Evolutionary conservation across 2,797 vertebrate species (phyloP).

Genomic region (Varecia variegata): DNA sequence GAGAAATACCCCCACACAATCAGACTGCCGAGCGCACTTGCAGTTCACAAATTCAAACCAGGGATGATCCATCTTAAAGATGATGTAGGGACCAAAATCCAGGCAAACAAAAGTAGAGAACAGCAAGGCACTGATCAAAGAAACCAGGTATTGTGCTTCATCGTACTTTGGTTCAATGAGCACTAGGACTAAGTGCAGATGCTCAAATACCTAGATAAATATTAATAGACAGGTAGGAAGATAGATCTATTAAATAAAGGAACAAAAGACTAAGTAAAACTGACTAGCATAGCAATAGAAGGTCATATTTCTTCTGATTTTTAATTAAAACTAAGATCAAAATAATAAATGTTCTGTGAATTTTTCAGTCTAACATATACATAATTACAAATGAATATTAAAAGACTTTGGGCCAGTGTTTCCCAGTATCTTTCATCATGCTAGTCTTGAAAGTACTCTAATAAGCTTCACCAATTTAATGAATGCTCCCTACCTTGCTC

Average conservation of each 20-base stretch:
- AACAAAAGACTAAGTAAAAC: neutral
- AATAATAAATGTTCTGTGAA: neutral
- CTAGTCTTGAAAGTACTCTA: constrained; percentile 52
- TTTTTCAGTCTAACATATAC: neutral
- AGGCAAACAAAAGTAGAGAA: neutral
- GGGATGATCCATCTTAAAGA: neutral
- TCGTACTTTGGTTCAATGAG: neutral
- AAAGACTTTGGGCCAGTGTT: constrained; percentile 33
- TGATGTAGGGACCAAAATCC: neutral
- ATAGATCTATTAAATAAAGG: neutral
- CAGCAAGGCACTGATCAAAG: neutral
- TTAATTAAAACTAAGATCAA: constrained; percentile 44
- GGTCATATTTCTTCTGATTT: neutral
- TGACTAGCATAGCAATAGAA: neutral
- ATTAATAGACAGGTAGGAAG: neutral
- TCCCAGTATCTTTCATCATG: constrained; percentile 35
- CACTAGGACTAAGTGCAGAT: neutral
- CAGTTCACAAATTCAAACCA: neutral
- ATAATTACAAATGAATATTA: constrained; percentile 42
- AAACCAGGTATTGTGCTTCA: neutral
- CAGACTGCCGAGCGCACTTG: neutral
- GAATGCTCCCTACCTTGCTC: constrained; percentile 44
- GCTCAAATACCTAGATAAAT: neutral
- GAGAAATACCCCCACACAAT: neutral
- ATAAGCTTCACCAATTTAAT: constrained; percentile 50